Evolutionary conservation across 2,113 vertebrate genomes (phyloP).

Genomic region (Cavia porcellus): DNA sequence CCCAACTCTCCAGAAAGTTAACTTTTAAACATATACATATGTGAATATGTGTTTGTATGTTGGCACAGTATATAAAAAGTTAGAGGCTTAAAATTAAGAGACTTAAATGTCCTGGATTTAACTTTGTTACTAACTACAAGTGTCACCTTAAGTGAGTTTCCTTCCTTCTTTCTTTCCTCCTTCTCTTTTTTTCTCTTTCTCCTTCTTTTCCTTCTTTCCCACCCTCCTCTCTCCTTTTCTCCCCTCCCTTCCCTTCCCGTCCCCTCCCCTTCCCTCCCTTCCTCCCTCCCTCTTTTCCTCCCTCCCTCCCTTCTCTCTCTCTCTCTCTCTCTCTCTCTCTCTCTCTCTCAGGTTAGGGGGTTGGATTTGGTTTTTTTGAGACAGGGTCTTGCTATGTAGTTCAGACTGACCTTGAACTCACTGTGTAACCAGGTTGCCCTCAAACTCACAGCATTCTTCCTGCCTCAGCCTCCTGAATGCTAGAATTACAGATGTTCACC

Average conservation of each 20-base stretch:
- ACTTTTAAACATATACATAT: neutral
- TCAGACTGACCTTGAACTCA: neutral
- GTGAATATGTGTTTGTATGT: neutral
- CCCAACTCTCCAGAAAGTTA: neutral
- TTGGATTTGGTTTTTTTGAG: too few species aligned
- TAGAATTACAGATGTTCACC: neutral
- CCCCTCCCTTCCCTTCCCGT: neutral
- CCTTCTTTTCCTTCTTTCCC: neutral
- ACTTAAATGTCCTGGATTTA: neutral
- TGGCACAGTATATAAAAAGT: neutral
- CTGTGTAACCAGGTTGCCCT: neutral
- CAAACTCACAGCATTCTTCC: neutral
- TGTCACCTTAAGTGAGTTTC: conserved; percentile 12
- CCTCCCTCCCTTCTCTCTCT: fast-evolving
- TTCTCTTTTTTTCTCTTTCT: fast-evolving
- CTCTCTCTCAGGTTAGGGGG: too few species aligned
- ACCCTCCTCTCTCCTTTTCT: too few species aligned
- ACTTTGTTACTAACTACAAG: conserved; percentile 10
- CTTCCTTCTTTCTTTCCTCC: neutral
- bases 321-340: neutral
- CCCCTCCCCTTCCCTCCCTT: neutral
- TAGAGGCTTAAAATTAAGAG: conserved; percentile 4
- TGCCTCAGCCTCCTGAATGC: neutral
- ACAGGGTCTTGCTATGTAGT: neutral
- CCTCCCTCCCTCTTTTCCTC: fast-evolving